Evolutionary conservation across 2,797 vertebrate genomes (phyloP).

Genomic region (Galagoides demidoff): DNA sequence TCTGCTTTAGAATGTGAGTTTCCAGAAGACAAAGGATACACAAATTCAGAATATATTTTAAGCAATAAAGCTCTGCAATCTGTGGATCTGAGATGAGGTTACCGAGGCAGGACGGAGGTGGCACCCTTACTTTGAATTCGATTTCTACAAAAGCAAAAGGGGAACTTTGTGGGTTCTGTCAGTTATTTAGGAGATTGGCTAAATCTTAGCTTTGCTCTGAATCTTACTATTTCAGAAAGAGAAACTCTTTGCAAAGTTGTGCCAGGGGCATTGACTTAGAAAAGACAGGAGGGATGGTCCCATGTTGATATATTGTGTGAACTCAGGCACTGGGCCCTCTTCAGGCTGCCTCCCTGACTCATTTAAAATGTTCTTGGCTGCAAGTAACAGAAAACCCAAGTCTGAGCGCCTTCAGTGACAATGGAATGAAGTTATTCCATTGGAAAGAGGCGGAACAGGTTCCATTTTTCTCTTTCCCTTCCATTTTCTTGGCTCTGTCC

Average conservation of each 20-base stretch:
- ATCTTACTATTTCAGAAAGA: slow-evolving; percentile 15
- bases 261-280: neutral
- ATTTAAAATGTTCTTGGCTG: slow-evolving; percentile 11
- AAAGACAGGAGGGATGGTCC: neutral
- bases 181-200: neutral
- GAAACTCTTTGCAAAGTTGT: neutral
- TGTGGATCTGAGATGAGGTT: neutral
- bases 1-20: slow-evolving; percentile 31
- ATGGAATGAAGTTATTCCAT: neutral
- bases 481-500: neutral
- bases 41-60: neutral
- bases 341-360: neutral
- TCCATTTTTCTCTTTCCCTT: neutral
- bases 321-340: neutral
- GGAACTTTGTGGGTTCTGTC: neutral
- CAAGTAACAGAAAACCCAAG: slow-evolving; percentile 57
- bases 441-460: neutral
- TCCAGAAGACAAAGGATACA: neutral
- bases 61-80: neutral
- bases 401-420: neutral
- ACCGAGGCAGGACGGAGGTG: neutral
- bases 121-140: neutral
- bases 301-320: neutral
- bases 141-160: neutral
- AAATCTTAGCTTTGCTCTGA: neutral